A percentile compares a stretch with the other conserved stretches of the same genome.
These are phyloP conservation scores for Pyrgus malvae DNA, from an alignment of 2,888 invertebrate species.

Conservation along the genomic window DNA sequence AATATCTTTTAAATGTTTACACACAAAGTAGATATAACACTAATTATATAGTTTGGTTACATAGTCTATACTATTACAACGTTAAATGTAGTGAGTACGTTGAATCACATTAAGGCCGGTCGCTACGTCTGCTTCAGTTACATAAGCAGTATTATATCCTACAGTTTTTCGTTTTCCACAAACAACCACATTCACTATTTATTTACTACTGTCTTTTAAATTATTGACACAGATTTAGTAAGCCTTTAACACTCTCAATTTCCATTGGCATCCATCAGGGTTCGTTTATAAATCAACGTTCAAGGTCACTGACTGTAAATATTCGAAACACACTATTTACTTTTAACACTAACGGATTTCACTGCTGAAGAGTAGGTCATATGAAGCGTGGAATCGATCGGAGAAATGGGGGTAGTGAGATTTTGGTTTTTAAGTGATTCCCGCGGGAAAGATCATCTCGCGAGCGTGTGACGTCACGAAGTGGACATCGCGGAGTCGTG, in stretches of 20 bases:
- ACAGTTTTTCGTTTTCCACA: conserved; percentile 8
- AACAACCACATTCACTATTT: conserved; percentile 6
- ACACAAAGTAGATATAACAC: neutral
- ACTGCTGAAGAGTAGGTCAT: neutral
- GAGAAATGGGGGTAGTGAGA: conserved; percentile 25
- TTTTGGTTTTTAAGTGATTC: conserved; percentile 45
- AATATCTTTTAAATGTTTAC: too few species aligned
- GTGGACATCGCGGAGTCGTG: conserved; percentile 41
- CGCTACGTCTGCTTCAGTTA: conserved; percentile 4
- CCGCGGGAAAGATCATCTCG: conserved; percentile 56
- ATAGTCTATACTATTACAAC: too few species aligned
- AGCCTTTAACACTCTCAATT: conserved; percentile 34
- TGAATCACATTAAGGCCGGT: conserved; percentile 2
- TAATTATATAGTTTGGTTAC: neutral
- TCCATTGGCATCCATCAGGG: conserved; percentile 32
- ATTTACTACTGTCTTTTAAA: conserved; percentile 18
- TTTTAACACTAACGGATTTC: conserved; percentile 17
- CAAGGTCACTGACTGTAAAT: conserved; percentile 36
- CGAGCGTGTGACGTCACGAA: conserved; percentile 43
- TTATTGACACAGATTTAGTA: conserved; percentile 12
- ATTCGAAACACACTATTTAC: conserved; percentile 32
- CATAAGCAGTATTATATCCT: conserved; percentile 15
- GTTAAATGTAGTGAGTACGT: neutral
- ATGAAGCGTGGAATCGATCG: conserved; percentile 11
- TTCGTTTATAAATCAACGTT: conserved; percentile 26